Evolutionary conservation across 2,888 invertebrate species (phyloP).

Genomic region (Drosophila colorata): DNA sequence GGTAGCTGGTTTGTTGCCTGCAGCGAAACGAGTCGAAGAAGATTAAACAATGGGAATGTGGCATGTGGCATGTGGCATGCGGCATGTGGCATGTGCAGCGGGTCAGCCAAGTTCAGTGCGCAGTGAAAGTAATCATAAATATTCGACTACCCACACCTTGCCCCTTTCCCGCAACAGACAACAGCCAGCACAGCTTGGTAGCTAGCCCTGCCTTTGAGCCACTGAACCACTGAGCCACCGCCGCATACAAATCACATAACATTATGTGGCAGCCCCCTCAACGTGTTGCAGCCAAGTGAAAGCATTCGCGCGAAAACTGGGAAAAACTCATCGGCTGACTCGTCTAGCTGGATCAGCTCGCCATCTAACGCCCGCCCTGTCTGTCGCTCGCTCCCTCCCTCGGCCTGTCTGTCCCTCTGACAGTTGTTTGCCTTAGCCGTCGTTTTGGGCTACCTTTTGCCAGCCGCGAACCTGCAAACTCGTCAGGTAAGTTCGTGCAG

Average conservation of each 20-base stretch:
- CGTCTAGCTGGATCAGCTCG: not conserved
- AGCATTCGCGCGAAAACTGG: slow-evolving; percentile 66
- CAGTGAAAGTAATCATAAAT: slow-evolving; percentile 83
- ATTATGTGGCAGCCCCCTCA: slow-evolving; percentile 33
- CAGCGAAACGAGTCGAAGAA: not conserved
- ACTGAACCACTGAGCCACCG: slow-evolving; percentile 22
- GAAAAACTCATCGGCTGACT: slow-evolving; percentile 42
- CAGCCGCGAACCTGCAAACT: slow-evolving; percentile 15
- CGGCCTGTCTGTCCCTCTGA: slow-evolving; percentile 21
- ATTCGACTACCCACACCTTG: slow-evolving; percentile 44
- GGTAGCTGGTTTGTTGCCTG: slow-evolving; percentile 92
- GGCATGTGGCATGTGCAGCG: slow-evolving; percentile 29
- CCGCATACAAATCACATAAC: slow-evolving; percentile 59
- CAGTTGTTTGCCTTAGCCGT: slow-evolving; percentile 68
- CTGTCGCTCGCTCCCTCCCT: not conserved
- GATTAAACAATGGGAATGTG: not conserved
- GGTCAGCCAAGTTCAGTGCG: slow-evolving; percentile 57
- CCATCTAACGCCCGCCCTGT: not conserved
- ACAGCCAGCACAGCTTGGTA: too few relatives aligned
- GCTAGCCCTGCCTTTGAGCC: slow-evolving; percentile 9
- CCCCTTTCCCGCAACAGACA: too few relatives aligned
- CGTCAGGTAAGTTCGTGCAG: slow-evolving; percentile 52
- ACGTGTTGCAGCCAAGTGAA: slow-evolving; percentile 68
- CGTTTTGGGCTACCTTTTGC: slow-evolving; percentile 59
- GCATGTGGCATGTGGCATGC: slow-evolving; percentile 29